phyloP scores from a whole-genome alignment of 2,113 vertebrate genomes.

The Podarcis raffonei region DNA sequence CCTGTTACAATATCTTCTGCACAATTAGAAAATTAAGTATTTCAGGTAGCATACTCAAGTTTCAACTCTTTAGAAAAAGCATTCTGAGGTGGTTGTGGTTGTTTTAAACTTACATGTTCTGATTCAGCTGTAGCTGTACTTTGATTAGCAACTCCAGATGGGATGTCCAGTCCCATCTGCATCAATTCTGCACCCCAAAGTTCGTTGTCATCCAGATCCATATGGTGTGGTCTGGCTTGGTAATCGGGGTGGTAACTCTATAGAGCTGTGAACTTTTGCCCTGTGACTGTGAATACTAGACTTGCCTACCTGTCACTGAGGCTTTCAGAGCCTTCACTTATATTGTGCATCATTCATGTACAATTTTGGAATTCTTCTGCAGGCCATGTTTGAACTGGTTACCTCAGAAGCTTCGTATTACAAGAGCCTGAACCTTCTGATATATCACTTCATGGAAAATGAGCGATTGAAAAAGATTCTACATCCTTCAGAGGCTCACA shows the following conservation, averaged over 20 bases:
- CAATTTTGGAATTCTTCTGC: conserved; percentile 24
- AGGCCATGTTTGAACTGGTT: conserved; percentile 98
- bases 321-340: background rate
- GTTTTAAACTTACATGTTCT: background rate
- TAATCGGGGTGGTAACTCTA: background rate
- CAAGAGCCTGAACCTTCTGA: conserved; percentile 92
- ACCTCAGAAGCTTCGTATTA: conserved; percentile 96
- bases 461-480: conserved; percentile 85
- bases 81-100: background rate
- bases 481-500: conserved; percentile 91
- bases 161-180: background rate
- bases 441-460: conserved; percentile 92
- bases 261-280: accelerated
- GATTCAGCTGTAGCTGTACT: background rate
- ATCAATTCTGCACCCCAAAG: background rate
- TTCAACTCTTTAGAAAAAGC: background rate
- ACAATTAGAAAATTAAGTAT: background rate
- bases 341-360: background rate
- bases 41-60: background rate
- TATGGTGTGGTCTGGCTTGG: background rate
- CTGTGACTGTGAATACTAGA: accelerated
- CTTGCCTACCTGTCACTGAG: background rate
- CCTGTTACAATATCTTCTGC: background rate
- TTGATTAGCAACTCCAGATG: background rate
- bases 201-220: background rate